These are phyloP conservation scores for Chrysaora quinquecirrha DNA, from an alignment of 30 jellyfish, hydroid and myxozoan genomes.

Conservation along the genomic window DNA sequence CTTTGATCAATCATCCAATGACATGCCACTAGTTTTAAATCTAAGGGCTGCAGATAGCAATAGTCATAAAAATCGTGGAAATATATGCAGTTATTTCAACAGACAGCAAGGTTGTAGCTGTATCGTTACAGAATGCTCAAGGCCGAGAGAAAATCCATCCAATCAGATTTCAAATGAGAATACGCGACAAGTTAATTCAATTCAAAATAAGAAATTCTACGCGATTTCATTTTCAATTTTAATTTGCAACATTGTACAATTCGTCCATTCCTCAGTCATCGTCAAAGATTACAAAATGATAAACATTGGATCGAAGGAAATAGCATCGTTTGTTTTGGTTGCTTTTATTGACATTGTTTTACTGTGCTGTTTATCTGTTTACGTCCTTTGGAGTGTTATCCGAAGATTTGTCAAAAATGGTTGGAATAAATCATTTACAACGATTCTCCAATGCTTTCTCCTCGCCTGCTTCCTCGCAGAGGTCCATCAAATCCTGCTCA, in stretches of 20 bases:
- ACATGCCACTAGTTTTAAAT: neutral
- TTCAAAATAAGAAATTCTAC: conserved; percentile 30
- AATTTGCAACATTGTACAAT: conserved; percentile 11
- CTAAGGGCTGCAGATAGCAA: neutral
- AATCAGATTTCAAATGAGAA: neutral
- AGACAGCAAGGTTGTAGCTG: conserved; percentile 4
- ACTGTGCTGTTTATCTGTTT: conserved; percentile 10
- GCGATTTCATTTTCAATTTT: neutral
- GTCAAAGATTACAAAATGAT: conserved; percentile 13
- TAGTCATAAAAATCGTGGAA: neutral
- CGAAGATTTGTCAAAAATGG: conserved; percentile 30
- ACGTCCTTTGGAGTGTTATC: neutral
- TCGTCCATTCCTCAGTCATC: conserved; percentile 24
- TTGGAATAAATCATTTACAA: conserved; percentile 57
- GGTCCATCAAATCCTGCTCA: conserved; percentile 7
- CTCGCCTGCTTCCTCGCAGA: conserved; percentile 45
- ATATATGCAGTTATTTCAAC: neutral
- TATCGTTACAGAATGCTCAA: neutral
- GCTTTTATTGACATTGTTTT: conserved; percentile 23
- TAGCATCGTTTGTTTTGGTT: conserved; percentile 23
- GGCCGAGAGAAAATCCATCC: neutral
- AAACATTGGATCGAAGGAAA: conserved; percentile 25
- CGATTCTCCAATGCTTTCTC: conserved; percentile 55
- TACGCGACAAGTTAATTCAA: neutral
- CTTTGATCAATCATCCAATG: neutral